Evolutionary conservation across 1,140 invertebrate genomes (phyloP).

Genomic region (Mamestra configurata): DNA sequence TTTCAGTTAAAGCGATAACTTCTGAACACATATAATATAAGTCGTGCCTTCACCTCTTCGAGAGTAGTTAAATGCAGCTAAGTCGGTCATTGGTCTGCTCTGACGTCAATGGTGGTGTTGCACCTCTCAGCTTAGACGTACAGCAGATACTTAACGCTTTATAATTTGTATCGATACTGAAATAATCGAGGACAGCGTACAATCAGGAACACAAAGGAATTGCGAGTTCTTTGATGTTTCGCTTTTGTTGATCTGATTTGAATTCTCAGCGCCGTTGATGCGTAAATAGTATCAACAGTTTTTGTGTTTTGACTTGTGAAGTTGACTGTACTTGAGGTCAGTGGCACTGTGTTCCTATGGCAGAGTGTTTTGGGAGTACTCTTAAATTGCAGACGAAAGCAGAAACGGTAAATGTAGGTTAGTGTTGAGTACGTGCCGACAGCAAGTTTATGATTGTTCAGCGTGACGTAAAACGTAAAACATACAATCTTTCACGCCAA

Average conservation of each 20-base stretch:
- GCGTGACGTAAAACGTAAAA: neutral
- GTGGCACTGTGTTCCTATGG: neutral
- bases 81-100: conserved; percentile 48
- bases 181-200: conserved; percentile 29
- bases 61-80: conserved; percentile 51
- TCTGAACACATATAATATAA: conserved; percentile 22
- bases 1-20: conserved; percentile 17
- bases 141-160: conserved; percentile 30
- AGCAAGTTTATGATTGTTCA: conserved; percentile 15
- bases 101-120: conserved; percentile 56
- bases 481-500: conserved; percentile 1
- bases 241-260: conserved; percentile 23
- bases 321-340: conserved; percentile 32
- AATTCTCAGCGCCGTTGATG: neutral
- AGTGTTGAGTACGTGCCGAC: neutral
- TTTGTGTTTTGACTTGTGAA: neutral
- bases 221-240: neutral
- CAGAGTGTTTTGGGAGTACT: conserved; percentile 13
- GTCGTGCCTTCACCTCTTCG: conserved; percentile 36
- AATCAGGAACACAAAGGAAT: conserved; percentile 33
- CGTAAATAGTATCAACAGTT: conserved; percentile 4
- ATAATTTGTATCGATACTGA: conserved; percentile 32
- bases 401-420: conserved; percentile 37
- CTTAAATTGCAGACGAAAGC: conserved; percentile 2
- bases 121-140: conserved; percentile 43